Conservation (phyloP, 2,797 vertebrate genomes). For the Chromis chromis region DNA sequence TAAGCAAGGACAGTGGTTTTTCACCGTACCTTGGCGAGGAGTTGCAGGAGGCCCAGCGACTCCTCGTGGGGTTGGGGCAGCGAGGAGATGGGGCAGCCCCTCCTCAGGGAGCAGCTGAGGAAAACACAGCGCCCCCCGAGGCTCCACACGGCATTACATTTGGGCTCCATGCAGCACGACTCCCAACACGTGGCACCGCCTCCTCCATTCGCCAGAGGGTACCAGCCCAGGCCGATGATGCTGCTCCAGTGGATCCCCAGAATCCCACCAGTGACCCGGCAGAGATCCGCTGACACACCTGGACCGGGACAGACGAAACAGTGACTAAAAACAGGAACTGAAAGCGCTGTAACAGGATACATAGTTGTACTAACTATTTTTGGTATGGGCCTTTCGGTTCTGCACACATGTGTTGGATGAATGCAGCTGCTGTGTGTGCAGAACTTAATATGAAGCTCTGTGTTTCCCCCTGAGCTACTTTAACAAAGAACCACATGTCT, state of each 20-base stretch:
- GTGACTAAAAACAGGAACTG: not conserved
- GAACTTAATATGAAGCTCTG: too few species aligned
- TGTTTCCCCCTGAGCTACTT: too few species aligned
- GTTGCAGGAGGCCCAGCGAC: constrained; percentile 84
- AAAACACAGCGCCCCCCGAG: constrained; percentile 89
- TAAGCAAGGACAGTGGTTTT: too few species aligned
- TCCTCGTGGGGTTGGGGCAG: constrained; percentile 79
- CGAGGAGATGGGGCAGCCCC: constrained; percentile 80
- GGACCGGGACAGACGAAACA: not conserved
- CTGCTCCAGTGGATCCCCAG: constrained; percentile 85
- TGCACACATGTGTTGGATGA: too few species aligned
- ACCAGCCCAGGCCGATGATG: constrained; percentile 80
- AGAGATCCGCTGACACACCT: constrained; percentile 77
- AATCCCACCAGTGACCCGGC: constrained; percentile 83
- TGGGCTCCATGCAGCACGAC: constrained; percentile 88
- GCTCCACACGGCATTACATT: constrained; percentile 93
- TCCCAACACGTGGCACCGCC: constrained; percentile 83
- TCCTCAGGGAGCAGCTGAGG: constrained; percentile 84
- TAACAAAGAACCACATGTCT: too few species aligned
- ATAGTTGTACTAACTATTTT: too few species aligned
- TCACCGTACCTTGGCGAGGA: constrained; percentile 74
- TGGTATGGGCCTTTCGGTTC: too few species aligned
- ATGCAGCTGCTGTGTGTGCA: too few species aligned
- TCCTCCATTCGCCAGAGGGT: constrained; percentile 74
- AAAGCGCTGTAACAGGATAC: too few species aligned